Conservation (phyloP, 1,140 invertebrate genomes). For the Polypedilum vanderplanki region DNA sequence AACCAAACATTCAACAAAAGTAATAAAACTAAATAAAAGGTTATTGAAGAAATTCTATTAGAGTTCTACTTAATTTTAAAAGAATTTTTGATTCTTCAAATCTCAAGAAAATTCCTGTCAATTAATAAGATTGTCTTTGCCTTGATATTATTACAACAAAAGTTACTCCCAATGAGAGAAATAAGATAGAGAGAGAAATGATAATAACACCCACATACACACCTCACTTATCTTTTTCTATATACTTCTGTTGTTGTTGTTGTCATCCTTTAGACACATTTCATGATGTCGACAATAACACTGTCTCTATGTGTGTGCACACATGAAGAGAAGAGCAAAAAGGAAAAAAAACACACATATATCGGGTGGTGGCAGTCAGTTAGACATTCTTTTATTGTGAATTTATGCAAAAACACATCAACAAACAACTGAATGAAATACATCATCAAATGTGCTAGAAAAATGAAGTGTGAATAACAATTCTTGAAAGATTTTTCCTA, state of each 20-base stretch:
- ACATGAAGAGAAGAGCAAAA: too few relatives aligned
- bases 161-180: neutral
- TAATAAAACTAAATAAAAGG: too few relatives aligned
- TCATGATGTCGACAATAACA: conserved; percentile 5
- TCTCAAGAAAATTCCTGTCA: too few relatives aligned
- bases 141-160: neutral
- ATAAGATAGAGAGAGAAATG: neutral
- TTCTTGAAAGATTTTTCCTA: too few relatives aligned
- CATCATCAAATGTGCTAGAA: conserved; percentile 17
- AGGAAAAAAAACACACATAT: neutral
- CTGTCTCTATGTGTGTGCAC: too few relatives aligned
- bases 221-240: too few relatives aligned
- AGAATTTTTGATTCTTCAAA: too few relatives aligned
- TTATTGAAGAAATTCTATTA: too few relatives aligned
- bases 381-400: conserved; percentile 9
- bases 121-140: neutral
- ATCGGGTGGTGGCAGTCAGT: neutral
- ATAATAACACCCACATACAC: neutral
- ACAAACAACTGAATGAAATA: conserved; percentile 7
- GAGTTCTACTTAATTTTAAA: too few relatives aligned
- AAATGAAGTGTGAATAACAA: neutral
- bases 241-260: too few relatives aligned
- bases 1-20: too few relatives aligned
- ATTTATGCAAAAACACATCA: conserved; percentile 13
- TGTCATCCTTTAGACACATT: neutral